These are phyloP conservation scores for Furcifer pardalis DNA, from an alignment of 2,797 vertebrate genomes.

Conservation along the genomic window DNA sequence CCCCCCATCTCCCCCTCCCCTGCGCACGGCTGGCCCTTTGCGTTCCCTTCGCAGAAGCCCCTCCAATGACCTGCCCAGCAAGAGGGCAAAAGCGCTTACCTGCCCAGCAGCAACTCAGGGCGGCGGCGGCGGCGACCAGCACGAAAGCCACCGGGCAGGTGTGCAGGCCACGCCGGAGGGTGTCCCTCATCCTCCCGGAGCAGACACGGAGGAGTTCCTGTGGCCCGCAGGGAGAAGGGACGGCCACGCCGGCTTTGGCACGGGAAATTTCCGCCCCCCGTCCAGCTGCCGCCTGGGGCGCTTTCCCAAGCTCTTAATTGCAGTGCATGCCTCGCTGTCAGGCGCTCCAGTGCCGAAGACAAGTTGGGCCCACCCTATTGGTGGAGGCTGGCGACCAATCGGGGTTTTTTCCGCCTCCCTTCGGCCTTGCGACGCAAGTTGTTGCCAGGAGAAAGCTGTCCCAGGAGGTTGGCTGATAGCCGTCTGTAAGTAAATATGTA, in stretches of 20 bases:
- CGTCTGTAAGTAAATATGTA: too few species aligned
- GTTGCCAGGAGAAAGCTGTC: neutral
- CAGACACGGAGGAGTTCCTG: neutral
- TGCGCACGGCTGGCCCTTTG: too few species aligned
- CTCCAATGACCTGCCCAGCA: too few species aligned
- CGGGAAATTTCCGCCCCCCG: neutral
- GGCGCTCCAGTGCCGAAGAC: neutral
- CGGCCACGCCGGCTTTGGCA: too few species aligned
- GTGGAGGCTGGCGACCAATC: slow-evolving; percentile 11
- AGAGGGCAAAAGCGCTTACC: slow-evolving; percentile 27
- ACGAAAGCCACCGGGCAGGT: slow-evolving; percentile 27
- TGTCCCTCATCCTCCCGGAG: neutral
- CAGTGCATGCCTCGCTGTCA: neutral
- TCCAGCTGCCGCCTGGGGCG: neutral
- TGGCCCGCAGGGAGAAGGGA: too few species aligned
- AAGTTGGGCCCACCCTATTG: neutral
- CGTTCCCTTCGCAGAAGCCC: too few species aligned
- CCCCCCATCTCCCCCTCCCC: too few species aligned
- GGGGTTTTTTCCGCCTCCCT: neutral
- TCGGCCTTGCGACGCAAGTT: neutral
- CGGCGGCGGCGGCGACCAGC: neutral
- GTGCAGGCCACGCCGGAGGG: neutral
- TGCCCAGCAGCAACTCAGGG: neutral
- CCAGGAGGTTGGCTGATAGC: neutral
- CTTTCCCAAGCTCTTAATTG: neutral